phyloP scores from a whole-genome alignment of 2,113 vertebrate genomes.

The Tricholaema leucomelas region DNA sequence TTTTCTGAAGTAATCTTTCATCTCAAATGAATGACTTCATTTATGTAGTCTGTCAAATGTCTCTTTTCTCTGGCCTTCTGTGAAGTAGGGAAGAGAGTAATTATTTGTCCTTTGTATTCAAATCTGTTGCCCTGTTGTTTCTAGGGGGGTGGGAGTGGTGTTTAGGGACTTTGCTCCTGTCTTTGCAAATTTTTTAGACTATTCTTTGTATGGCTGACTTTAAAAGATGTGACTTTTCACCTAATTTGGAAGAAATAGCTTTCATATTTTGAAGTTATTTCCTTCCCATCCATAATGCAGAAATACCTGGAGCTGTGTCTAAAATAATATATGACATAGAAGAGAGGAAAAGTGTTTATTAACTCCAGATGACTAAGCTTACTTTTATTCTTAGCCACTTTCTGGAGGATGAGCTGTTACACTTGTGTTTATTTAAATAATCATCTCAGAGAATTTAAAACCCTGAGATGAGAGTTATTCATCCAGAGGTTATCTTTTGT shows the following conservation, averaged over 20 bases:
- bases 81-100: not conserved
- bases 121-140: not conserved
- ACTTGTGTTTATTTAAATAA: slow-evolving; percentile 18
- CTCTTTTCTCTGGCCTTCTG: not conserved
- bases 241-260: not conserved
- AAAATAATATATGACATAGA: not conserved
- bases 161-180: not conserved
- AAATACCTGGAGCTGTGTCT: not conserved
- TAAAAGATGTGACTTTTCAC: not conserved
- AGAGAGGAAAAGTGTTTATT: not conserved
- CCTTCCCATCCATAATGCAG: not conserved
- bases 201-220: not conserved
- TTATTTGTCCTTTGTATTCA: not conserved
- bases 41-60: not conserved
- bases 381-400: not conserved
- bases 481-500: not conserved
- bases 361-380: not conserved
- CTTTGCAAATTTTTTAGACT: not conserved
- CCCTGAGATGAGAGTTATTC: not conserved
- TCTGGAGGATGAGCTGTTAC: not conserved
- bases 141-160: not conserved
- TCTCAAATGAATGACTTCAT: not conserved
- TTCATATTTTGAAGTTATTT: not conserved
- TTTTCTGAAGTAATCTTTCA: not conserved
- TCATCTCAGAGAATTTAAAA: slow-evolving; percentile 3